Percentiles rank a stretch among this genome's conserved stretches.
phyloP scores from a whole-genome alignment of 2,113 vertebrate genomes.

The Oryzias curvinotus region DNA sequence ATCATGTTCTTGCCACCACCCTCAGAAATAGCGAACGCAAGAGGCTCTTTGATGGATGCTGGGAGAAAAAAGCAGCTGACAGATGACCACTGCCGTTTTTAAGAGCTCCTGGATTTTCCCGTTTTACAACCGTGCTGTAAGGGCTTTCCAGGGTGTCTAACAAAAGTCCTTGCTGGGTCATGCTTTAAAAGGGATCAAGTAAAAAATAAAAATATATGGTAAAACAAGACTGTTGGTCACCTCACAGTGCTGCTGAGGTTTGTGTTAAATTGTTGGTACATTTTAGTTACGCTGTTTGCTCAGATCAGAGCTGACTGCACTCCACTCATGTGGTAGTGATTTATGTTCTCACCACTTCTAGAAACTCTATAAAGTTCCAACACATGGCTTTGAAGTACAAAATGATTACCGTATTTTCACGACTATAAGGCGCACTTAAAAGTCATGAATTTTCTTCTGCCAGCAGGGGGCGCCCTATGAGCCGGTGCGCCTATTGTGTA shows the following conservation, averaged over 20 bases:
- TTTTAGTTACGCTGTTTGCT: background rate
- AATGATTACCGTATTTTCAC: no score
- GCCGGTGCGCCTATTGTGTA: no score
- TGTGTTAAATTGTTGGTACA: background rate
- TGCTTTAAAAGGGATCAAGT: background rate
- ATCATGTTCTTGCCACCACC: conserved; percentile 29
- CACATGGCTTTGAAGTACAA: no score
- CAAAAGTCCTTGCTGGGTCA: background rate
- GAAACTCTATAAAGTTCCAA: no score
- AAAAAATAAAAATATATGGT: background rate
- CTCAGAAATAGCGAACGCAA: conserved; percentile 39
- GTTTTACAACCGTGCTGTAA: conserved; percentile 6
- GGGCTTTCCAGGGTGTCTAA: background rate
- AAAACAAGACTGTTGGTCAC: background rate
- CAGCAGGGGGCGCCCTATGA: no score
- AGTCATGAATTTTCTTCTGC: no score
- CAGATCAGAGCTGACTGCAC: background rate
- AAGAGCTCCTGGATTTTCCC: conserved; percentile 23
- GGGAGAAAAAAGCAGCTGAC: conserved; percentile 29
- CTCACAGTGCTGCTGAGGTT: background rate
- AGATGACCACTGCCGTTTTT: conserved; percentile 26
- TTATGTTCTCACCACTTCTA: no score
- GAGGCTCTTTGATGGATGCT: conserved; percentile 14
- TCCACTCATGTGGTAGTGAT: no score
- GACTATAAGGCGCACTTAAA: no score